These are phyloP conservation scores for Rousettus leschenaultii DNA, from an alignment of 2,113 vertebrate genomes.

Conservation along the genomic window DNA sequence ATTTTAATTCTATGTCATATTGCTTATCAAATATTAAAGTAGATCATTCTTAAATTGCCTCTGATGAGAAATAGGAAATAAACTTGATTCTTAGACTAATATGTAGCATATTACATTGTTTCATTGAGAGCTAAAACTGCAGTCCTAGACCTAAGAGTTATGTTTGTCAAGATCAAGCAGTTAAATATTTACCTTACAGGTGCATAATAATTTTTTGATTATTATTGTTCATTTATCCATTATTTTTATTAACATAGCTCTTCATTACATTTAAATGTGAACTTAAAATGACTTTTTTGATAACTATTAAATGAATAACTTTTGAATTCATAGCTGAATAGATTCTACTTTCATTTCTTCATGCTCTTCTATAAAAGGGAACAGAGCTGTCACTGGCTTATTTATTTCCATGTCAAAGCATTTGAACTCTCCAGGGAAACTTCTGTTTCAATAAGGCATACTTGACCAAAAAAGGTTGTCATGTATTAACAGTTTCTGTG, in stretches of 20 bases:
- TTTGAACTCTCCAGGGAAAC: slow-evolving; percentile 68
- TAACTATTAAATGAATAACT: not conserved
- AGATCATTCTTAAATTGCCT: not conserved
- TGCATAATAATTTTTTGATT: not conserved
- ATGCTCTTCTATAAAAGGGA: slow-evolving; percentile 34
- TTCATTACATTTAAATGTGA: not conserved
- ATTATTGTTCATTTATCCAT: not conserved
- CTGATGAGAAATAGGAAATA: not conserved
- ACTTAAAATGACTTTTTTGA: slow-evolving; percentile 13
- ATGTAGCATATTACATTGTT: not conserved
- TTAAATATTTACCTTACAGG: not conserved
- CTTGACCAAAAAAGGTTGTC: slow-evolving; percentile 70
- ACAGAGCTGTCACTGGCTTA: slow-evolving; percentile 45
- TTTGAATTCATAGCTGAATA: slow-evolving; percentile 5
- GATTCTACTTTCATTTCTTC: slow-evolving; percentile 27
- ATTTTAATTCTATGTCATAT: not conserved
- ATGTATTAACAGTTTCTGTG: slow-evolving; percentile 66
- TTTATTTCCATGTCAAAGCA: slow-evolving; percentile 52
- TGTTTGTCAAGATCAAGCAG: not conserved
- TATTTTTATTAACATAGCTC: slow-evolving; percentile 17
- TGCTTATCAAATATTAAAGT: not conserved
- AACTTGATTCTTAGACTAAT: not conserved
- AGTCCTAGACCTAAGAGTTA: not conserved
- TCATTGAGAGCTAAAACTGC: not conserved
- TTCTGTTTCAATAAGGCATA: slow-evolving; percentile 66